These are phyloP conservation scores for Spodoptera littoralis DNA, from an alignment of 2,888 invertebrate genomes.

Conservation along the genomic window DNA sequence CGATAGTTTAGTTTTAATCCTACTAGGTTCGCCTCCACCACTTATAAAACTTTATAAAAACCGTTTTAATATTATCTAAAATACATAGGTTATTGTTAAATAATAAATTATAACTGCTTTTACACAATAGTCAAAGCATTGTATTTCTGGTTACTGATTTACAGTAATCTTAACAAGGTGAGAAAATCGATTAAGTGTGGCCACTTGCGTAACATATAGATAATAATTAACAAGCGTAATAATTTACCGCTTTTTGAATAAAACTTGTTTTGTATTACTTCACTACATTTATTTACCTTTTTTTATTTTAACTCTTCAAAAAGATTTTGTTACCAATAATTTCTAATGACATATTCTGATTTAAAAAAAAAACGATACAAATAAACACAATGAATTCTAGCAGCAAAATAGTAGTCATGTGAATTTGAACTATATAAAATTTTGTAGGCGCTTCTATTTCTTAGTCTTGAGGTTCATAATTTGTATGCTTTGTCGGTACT, in stretches of 20 bases:
- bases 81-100: no score
- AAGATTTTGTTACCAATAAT: no score
- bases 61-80: no score
- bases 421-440: not conserved
- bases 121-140: not conserved
- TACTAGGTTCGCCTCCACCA: no score
- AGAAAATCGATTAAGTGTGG: slow-evolving; percentile 32
- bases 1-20: no score
- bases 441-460: not conserved
- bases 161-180: slow-evolving; percentile 28
- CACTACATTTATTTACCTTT: not conserved
- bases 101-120: no score
- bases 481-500: no score
- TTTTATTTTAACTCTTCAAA: not conserved
- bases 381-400: no score
- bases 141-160: slow-evolving; percentile 8
- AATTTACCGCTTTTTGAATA: slow-evolving; percentile 27
- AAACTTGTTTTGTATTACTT: slow-evolving; percentile 1
- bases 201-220: slow-evolving; percentile 31
- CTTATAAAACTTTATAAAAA: no score
- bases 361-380: no score
- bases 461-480: no score
- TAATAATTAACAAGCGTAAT: slow-evolving; percentile 25
- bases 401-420: not conserved
- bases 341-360: no score